Base-by-base conservation (phyloP, 2,797 vertebrate genomes). In the Oryzias sinensis region DNA sequence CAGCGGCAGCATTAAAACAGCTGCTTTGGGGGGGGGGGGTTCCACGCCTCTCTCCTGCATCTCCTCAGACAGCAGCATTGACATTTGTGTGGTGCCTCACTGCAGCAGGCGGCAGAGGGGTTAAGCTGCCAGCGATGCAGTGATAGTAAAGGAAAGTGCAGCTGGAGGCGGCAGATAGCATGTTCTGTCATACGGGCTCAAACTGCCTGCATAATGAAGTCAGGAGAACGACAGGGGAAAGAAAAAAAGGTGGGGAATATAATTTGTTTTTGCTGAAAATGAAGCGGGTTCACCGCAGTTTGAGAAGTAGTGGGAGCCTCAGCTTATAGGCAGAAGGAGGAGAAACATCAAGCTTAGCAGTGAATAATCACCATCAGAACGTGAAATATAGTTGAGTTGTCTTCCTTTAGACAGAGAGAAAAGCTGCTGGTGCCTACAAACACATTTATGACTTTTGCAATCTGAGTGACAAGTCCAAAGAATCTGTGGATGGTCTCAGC, bases 81-180 rank as follows among this genome's bases (percentile, higher is more conserved):
- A 84, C 65, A 72, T 78, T 79, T 81, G 78, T 72, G 64, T 66
- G 33, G 66, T 75, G 65, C 68, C 70, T 70, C 58, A 62, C 68
- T 40, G 67, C 72, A 76, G 83, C 76, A 77, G 79, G 79, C 81
- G 72, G 78, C 77, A 68, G 78, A 69, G 80, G 85, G 88, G 92
- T 83, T 90, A 87, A 92, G 76, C 90, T 81, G 89, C 86, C 87
- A 84, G 69, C 72, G 91, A 93, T 91, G 81, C 72, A 68, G 79
- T 59, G 90, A 92, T 88, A 92, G 91, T 80, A 79, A 81, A 70
- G 71, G 58, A 69, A 65, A 76, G 85, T 88, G 87, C 89, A 90
- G 91, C 90, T 93, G 91, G 89, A 91, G 88, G 90, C 80, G 87
- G 81, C 70, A 90, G 92, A 93, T 93, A 92, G 90, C 87, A 82